These are phyloP conservation scores for Coendou prehensilis DNA, from an alignment of 2,797 vertebrate species.

Conservation along the genomic window DNA sequence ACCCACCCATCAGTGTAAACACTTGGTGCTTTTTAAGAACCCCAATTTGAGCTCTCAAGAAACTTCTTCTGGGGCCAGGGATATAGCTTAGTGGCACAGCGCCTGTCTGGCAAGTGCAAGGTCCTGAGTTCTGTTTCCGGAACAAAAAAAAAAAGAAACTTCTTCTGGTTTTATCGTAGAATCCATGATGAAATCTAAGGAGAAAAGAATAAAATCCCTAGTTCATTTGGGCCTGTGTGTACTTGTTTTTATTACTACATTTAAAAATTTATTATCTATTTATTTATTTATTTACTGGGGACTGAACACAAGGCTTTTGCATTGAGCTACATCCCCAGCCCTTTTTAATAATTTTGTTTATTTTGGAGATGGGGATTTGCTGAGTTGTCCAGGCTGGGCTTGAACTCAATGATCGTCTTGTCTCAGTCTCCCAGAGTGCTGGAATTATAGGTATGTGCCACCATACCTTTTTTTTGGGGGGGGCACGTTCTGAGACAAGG, in stretches of 20 bases:
- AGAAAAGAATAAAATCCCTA: not conserved
- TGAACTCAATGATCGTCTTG: not conserved
- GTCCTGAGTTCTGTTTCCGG: not conserved
- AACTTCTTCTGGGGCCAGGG: not conserved
- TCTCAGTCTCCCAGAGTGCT: not conserved
- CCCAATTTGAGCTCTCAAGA: conserved; percentile 15
- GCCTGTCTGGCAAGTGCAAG: too few relatives aligned
- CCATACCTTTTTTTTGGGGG: not conserved
- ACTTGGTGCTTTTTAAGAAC: conserved; percentile 30
- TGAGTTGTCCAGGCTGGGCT: not conserved
- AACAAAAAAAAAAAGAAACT: not conserved
- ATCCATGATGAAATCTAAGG: not conserved
- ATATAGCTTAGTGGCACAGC: not conserved
- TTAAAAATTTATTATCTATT: not conserved
- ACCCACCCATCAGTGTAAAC: not conserved
- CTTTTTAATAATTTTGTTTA: not conserved
- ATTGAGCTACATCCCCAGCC: not conserved
- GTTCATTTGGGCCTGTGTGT: not conserved
- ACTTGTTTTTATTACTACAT: not conserved
- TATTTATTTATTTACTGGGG: not conserved
- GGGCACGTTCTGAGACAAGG: not conserved
- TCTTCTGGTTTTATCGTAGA: conserved; percentile 19
- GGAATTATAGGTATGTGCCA: not conserved
- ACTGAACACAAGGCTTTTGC: not conserved
- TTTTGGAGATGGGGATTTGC: not conserved